Percentiles rank a stretch among this genome's conserved stretches.
Evolutionary conservation across 2,797 vertebrate species (phyloP).

Genomic region (Vultur gryphus): DNA sequence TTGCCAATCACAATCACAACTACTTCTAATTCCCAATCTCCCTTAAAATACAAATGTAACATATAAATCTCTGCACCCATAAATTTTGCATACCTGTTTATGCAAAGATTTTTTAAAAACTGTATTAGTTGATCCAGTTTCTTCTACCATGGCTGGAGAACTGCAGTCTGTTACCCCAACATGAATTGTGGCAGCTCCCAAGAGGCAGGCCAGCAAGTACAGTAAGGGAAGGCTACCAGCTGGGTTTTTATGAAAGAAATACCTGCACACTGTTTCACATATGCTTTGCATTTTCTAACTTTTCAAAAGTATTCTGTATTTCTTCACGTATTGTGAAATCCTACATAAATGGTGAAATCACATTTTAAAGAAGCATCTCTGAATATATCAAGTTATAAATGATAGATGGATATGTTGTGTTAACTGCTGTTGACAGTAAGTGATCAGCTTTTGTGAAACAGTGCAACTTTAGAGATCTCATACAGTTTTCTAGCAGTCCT

Average conservation of each 20-base stretch:
- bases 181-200: neutral
- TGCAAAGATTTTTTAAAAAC: neutral
- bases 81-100: too few relatives aligned
- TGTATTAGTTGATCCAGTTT: neutral
- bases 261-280: conserved; percentile 1
- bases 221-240: neutral
- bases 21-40: conserved; percentile 13
- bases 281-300: neutral
- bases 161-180: neutral
- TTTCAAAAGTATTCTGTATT: neutral
- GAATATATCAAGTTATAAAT: neutral
- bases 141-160: neutral
- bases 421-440: neutral
- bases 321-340: neutral
- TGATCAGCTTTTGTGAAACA: neutral
- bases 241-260: neutral
- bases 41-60: neutral
- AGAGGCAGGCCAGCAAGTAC: neutral
- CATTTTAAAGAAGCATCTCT: neutral
- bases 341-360: neutral
- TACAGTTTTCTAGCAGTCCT: neutral
- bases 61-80: neutral
- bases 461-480: neutral
- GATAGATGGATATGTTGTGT: neutral
- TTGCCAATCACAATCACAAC: neutral